Evolutionary conservation across 1,140 invertebrate species (phyloP).

Genomic region (Heliothis subflexa): DNA sequence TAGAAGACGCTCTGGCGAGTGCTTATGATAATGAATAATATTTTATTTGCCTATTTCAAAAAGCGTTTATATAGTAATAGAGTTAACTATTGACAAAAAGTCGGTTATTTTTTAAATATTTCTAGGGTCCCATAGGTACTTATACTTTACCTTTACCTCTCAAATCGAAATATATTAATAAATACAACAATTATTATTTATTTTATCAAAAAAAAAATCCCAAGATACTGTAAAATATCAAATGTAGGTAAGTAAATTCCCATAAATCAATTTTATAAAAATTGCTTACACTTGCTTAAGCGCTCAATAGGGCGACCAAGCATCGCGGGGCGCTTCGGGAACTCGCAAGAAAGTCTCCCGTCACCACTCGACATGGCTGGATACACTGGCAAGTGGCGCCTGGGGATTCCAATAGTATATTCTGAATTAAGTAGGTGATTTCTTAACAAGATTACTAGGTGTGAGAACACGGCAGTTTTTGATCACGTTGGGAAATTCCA

Average conservation of each 20-base stretch:
- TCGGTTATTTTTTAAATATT: too few relatives aligned
- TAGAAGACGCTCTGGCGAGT: too few relatives aligned
- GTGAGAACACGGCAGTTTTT: background rate
- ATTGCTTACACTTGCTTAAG: conserved; percentile 17
- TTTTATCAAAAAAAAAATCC: background rate
- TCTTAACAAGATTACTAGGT: background rate
- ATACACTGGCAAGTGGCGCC: conserved; percentile 32
- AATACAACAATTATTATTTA: background rate
- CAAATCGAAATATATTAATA: too few relatives aligned
- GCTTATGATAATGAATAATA: too few relatives aligned
- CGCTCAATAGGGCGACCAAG: conserved; percentile 25
- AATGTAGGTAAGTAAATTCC: background rate
- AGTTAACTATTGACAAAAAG: too few relatives aligned
- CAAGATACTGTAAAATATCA: background rate
- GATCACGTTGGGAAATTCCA: background rate
- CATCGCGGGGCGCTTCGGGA: conserved; percentile 24
- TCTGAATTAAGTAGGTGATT: background rate
- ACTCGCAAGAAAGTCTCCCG: background rate
- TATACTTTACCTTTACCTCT: too few relatives aligned
- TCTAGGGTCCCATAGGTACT: too few relatives aligned
- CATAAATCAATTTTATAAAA: conserved; percentile 8
- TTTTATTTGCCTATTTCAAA: too few relatives aligned
- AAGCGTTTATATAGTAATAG: too few relatives aligned
- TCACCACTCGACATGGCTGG: conserved; percentile 5
- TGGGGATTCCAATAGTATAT: conserved; percentile 2